Evolutionary conservation across 2,888 invertebrate species (phyloP), one percentile per base, ranked within the genome.

Genomic region (Brachylomia viminalis): DNA sequence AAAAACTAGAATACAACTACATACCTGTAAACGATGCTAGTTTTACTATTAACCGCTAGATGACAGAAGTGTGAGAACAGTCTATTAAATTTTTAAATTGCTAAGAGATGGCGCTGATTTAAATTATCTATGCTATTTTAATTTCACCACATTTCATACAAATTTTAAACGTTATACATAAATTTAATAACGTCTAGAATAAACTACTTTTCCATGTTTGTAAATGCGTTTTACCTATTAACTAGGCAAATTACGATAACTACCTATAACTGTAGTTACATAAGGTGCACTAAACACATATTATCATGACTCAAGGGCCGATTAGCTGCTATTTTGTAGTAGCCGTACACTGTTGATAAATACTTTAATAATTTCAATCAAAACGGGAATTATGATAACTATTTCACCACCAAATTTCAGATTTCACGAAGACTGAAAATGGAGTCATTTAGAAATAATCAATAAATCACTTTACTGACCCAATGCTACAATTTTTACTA

Each of bases 51-150:
- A 17, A 23, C 47, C 68, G 49, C 33, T 68, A 83, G 83, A 59
- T 62, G 69, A 58, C 61, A 30, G 5, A 1, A 56, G 13, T 56
- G 5, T 54, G 0, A 17, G 1, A 23, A 8, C 1, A n/a, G n/a
- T 52, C 0, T 49, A n/a, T 6, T 73, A 61, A 10, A 2, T 73
- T 0, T 10, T 17, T 7, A 0, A 15, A 0, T 0, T 13, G 13
- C 17, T 42, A 30, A 47, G 7, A 83, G 83, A 65, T 86, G 86
- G 68, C 56, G 73, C 20, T 75, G 20, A 58, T 49, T 42, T n/a
- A 38, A 61, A 20, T 54, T 10, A 13, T 1, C 42, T 4, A 6
- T 38, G 38, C 6, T 38, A 38, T 38, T 38, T 38, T 38, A 7
- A 13, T 17, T 42, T 23, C 4, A 6, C 4, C 8, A 30, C 23